Conservation (phyloP, 2,888 invertebrate genomes). For the Siphlonurus alternatus region DNA sequence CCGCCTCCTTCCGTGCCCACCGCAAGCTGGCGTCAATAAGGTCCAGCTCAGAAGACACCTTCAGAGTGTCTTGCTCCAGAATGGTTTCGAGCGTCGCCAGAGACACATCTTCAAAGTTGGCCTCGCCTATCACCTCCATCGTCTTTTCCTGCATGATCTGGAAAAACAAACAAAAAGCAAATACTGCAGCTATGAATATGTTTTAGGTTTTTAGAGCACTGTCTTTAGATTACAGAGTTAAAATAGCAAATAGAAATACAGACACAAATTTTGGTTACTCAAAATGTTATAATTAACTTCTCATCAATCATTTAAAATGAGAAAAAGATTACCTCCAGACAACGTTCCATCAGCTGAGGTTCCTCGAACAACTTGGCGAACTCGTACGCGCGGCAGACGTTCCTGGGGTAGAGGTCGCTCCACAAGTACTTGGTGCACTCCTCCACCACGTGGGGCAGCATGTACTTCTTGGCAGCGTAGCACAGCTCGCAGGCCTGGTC, state of each 20-base stretch:
- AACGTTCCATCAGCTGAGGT: conserved; percentile 61
- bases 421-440: conserved; percentile 72
- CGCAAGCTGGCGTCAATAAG: conserved; percentile 56
- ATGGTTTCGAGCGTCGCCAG: conserved; percentile 54
- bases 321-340: conserved; percentile 45
- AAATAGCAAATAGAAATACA: too few species aligned
- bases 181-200: background rate
- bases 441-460: conserved; percentile 66
- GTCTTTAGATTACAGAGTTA: too few species aligned
- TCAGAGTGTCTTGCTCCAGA: conserved; percentile 54
- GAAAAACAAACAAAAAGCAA: conserved; percentile 14
- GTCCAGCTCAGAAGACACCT: conserved; percentile 57
- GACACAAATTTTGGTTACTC: too few species aligned
- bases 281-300: too few species aligned
- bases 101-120: conserved; percentile 63
- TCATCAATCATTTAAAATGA: too few species aligned
- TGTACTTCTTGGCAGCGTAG: conserved; percentile 77
- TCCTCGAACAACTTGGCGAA: conserved; percentile 76
- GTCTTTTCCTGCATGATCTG: conserved; percentile 64
- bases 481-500: conserved; percentile 76
- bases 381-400: conserved; percentile 71
- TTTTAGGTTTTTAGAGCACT: too few species aligned
- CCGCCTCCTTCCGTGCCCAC: conserved; percentile 41
- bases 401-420: conserved; percentile 60
- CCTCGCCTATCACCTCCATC: conserved; percentile 52